Evolutionary conservation across 2,888 invertebrate genomes (phyloP), one percentile per base, ranked within the genome.

Genomic region (Epinotia bilunana): DNA sequence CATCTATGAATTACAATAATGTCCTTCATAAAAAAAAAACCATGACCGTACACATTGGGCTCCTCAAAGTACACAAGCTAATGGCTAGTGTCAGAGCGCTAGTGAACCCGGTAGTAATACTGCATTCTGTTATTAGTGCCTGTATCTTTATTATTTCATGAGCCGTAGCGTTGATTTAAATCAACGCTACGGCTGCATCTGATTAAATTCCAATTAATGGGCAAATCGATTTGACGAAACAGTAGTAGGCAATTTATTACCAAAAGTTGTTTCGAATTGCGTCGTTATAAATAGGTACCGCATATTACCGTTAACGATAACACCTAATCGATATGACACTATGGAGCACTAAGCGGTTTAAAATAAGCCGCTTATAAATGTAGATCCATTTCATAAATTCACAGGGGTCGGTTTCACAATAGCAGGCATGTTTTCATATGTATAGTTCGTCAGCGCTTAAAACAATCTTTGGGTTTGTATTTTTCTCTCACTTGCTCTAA

Each of bases 301-400:
- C 39, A 20, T 53, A 12, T 55, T 28, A 67, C 18, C 65, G 20
- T 53, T 53, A 55, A 33, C 55, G 39, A 33, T 12, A 68, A 23
- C 58, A 43, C 57, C 16, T 43, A 43, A 68, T 68, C 43, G 57
- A 43, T 68, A 43, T 58, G 13, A 43, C 16, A 23, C 68, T 69
- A 69, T 16, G 57, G 11, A n/a, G 23, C 6, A 23, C 43, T 58
- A 58, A 69, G 68, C 68, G 58, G 68, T 46, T 69, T 68, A 20
- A 20, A 39, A 57, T 68, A 67, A 67, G 67, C 67, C 18, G 67
- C 33, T 67, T 68, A 68, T 58, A 68, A 58, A 58, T 23, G n/a
- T 43, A 55, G 20, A 57, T 23, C 18, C 20, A 49, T 65, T 49
- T 70, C 12, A 60, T 46, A 49, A 64, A 64, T 53, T 65, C 11